Percentiles rank a stretch among this genome's conserved stretches.
phyloP scores from a whole-genome alignment of 1,140 invertebrate species.

The Dolichoris vasculosae region DNA sequence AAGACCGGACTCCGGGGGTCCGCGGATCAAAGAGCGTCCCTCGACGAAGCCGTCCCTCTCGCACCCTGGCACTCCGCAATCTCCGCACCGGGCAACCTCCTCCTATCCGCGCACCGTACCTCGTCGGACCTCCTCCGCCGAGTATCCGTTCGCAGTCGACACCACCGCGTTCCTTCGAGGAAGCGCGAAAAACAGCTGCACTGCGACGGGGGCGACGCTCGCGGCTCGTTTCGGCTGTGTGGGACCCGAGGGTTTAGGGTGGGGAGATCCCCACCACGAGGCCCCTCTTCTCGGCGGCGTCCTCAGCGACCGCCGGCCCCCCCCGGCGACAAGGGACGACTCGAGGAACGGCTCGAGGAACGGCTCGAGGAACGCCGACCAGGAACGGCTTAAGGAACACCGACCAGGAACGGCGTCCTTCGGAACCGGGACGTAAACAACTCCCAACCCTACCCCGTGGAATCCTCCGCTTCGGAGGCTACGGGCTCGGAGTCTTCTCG shows the following conservation, averaged over 20 bases:
- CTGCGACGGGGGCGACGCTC: not conserved
- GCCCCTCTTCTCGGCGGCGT: not conserved
- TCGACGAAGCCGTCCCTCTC: not conserved
- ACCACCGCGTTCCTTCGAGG: not conserved
- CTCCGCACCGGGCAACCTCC: not conserved
- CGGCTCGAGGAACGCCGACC: no score
- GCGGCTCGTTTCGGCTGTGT: not conserved
- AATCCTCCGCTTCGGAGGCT: no score
- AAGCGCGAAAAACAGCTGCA: constrained; percentile 6
- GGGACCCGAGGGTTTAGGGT: not conserved
- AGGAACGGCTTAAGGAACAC: no score
- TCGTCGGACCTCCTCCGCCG: not conserved
- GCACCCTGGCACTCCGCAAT: not conserved
- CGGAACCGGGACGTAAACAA: no score
- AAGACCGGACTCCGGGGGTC: no score
- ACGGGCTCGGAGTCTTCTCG: no score
- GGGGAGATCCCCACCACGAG: not conserved
- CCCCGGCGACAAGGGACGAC: not conserved
- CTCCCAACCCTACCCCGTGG: no score
- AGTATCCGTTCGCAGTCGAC: no score
- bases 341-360: not conserved
- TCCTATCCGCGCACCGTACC: not conserved
- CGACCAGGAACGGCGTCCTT: no score
- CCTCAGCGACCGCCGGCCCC: not conserved
- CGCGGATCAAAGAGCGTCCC: not conserved